These are phyloP conservation scores for Odontomachus brunneus DNA, from an alignment of 1,140 invertebrate genomes.

Conservation along the genomic window DNA sequence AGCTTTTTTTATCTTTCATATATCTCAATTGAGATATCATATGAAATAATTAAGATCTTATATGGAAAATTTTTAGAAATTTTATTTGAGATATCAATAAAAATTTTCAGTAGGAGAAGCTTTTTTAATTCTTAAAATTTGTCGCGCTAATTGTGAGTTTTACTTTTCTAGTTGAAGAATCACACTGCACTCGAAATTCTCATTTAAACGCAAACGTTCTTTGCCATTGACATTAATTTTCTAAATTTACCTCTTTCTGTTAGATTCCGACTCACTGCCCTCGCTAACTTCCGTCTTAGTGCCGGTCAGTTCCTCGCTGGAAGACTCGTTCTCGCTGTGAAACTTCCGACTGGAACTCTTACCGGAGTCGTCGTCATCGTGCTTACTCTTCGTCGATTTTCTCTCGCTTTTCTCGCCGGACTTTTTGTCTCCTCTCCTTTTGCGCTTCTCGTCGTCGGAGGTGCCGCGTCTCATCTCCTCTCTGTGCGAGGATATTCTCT, in stretches of 20 bases:
- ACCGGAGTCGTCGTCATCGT: slow-evolving; percentile 63
- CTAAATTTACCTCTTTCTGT: slow-evolving; percentile 72
- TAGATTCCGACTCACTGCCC: slow-evolving; percentile 71
- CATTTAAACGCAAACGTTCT: too few relatives aligned
- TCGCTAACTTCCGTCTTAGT: slow-evolving; percentile 67
- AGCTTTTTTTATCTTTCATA: too few relatives aligned
- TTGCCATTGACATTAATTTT: not conserved
- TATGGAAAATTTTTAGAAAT: too few relatives aligned
- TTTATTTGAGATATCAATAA: too few relatives aligned
- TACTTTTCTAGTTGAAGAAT: too few relatives aligned
- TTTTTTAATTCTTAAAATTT: too few relatives aligned
- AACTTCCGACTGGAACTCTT: slow-evolving; percentile 58
- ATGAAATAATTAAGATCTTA: too few relatives aligned
- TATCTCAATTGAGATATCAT: too few relatives aligned
- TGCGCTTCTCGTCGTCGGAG: slow-evolving; percentile 74
- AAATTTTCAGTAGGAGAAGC: too few relatives aligned
- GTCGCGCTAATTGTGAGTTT: too few relatives aligned
- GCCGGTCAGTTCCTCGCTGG: slow-evolving; percentile 53
- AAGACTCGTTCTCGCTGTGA: slow-evolving; percentile 64
- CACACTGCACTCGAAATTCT: too few relatives aligned
- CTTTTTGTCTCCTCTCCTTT: slow-evolving; percentile 64
- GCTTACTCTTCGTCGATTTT: slow-evolving; percentile 63
- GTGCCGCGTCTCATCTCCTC: slow-evolving; percentile 79
- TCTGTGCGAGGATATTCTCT: slow-evolving; percentile 58
- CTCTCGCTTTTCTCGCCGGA: slow-evolving; percentile 60